phyloP scores from a whole-genome alignment of 2,888 invertebrate genomes.

The Epiblema foenella region DNA sequence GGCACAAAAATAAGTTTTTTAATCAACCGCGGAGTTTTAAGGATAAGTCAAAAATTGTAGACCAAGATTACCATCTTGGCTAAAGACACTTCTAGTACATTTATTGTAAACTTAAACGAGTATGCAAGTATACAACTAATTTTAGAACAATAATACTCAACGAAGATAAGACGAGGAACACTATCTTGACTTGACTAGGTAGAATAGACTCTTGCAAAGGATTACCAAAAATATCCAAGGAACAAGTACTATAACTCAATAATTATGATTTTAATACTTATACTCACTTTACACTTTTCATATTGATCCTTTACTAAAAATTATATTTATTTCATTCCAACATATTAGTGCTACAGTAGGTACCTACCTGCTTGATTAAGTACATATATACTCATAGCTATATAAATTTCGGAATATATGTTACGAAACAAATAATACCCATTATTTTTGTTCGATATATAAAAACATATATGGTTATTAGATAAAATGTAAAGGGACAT shows the following conservation, averaged over 20 bases:
- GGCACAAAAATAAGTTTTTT: neutral
- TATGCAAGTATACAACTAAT: neutral
- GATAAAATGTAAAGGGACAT: neutral
- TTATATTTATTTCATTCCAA: slow-evolving; percentile 1
- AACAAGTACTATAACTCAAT: slow-evolving; percentile 10
- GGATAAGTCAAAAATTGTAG: neutral
- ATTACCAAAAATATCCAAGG: neutral
- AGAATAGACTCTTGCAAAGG: neutral
- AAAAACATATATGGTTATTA: neutral
- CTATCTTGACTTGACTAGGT: too few relatives aligned
- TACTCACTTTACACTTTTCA: neutral
- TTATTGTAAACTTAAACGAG: neutral
- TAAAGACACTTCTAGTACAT: neutral
- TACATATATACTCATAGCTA: neutral
- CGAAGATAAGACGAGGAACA: neutral
- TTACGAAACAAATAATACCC: too few relatives aligned
- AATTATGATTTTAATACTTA: slow-evolving; percentile 25
- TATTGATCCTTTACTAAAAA: neutral
- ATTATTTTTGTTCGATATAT: neutral
- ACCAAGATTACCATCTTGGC: neutral
- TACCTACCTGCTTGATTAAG: slow-evolving; percentile 7
- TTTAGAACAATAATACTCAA: neutral
- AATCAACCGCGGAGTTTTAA: neutral
- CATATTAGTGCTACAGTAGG: neutral
- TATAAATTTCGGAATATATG: neutral